Percentiles rank a stretch among this genome's conserved stretches.
These are phyloP conservation scores for Hippasteria phrygiana DNA, from an alignment of 53 echinoderm and acorn worm species.

Conservation along the genomic window DNA sequence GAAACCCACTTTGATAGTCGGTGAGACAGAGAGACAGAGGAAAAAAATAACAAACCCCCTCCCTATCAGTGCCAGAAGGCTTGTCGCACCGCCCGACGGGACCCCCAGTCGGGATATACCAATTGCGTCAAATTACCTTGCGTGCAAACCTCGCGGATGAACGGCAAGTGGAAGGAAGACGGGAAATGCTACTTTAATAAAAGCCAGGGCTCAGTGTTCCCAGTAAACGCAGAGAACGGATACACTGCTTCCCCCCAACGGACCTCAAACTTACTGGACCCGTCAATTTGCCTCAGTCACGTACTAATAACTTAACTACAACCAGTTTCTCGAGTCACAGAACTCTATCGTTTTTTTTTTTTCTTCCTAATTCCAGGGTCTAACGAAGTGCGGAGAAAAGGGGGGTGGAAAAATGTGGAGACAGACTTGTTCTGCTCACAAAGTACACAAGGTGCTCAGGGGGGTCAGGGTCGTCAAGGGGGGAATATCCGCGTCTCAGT, in stretches of 20 bases:
- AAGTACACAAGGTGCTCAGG: slow-evolving; percentile 47
- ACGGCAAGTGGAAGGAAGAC: slow-evolving; percentile 34
- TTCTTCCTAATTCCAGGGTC: neutral
- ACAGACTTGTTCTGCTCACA: neutral
- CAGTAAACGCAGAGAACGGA: slow-evolving; percentile 48
- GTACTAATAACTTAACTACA: slow-evolving; percentile 53
- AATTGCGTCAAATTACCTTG: slow-evolving; percentile 71
- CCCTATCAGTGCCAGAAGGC: slow-evolving; percentile 44
- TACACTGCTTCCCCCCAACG: slow-evolving; percentile 24
- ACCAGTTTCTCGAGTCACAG: slow-evolving; percentile 47
- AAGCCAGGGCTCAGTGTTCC: slow-evolving; percentile 53
- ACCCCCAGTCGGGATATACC: slow-evolving; percentile 36
- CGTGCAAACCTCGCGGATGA: slow-evolving; percentile 62
- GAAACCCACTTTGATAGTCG: neutral
- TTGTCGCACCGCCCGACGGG: neutral
- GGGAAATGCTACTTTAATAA: slow-evolving; percentile 61
- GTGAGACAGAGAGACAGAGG: neutral
- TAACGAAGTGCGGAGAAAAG: neutral
- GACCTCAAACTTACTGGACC: slow-evolving; percentile 29
- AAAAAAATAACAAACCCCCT: neutral
- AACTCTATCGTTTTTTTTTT: slow-evolving; percentile 25
- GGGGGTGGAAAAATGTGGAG: neutral
- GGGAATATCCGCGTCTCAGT: slow-evolving; percentile 16
- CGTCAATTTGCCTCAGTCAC: slow-evolving; percentile 43
- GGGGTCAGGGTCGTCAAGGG: neutral